A percentile compares a stretch with the other conserved stretches of the same genome.
Conservation (phyloP, 2,113 vertebrate genomes). For the Oreochromis aureus region DNA sequence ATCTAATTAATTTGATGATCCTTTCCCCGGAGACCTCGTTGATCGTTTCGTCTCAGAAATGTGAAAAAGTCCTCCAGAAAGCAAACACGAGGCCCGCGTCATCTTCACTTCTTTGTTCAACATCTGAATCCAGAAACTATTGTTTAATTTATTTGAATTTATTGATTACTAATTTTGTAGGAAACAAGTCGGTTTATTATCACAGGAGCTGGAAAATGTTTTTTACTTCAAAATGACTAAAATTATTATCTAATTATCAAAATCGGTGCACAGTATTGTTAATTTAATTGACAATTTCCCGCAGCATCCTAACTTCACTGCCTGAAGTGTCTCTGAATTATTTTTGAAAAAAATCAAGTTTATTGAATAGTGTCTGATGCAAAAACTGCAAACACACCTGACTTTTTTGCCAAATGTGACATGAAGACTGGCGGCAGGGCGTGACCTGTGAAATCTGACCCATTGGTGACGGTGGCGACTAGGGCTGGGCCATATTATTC, state of each 20-base stretch:
- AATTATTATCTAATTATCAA: neutral
- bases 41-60: neutral
- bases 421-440: neutral
- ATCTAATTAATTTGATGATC: neutral
- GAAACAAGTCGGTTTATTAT: neutral
- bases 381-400: neutral
- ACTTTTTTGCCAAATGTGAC: accelerated
- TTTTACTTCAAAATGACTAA: neutral
- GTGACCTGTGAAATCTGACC: neutral
- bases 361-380: neutral
- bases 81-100: neutral
- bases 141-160: neutral
- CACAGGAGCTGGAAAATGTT: neutral
- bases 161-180: neutral
- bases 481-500: neutral
- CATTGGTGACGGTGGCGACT: accelerated
- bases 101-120: neutral
- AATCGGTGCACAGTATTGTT: neutral
- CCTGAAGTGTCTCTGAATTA: neutral
- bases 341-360: neutral
- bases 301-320: neutral
- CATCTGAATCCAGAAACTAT: neutral
- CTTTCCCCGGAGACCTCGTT: neutral
- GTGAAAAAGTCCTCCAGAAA: neutral
- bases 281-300: neutral